Percentiles rank a stretch among this genome's conserved stretches.
Evolutionary conservation across 2,113 vertebrate genomes (phyloP).

Genomic region (Isichthys henryi): DNA sequence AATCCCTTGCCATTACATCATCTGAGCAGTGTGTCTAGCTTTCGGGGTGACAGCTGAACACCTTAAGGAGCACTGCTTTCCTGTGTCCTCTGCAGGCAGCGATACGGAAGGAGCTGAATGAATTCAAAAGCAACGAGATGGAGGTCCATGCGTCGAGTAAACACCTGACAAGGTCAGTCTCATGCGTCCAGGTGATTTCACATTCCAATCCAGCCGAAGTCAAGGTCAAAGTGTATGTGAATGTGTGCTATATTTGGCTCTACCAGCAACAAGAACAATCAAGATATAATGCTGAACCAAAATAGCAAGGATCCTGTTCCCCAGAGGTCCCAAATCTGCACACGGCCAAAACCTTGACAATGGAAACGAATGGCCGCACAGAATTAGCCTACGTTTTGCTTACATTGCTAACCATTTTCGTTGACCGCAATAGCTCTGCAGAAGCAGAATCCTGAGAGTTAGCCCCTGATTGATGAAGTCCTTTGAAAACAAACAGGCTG

Average conservation of each 20-base stretch:
- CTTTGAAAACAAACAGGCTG: conserved; percentile 19
- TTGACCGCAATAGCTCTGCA: conserved; percentile 2
- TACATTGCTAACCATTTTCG: conserved; percentile 25
- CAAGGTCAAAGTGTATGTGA: neutral
- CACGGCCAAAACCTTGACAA: conserved; percentile 27
- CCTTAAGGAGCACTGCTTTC: neutral
- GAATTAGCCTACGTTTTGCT: conserved; percentile 47
- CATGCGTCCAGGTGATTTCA: neutral
- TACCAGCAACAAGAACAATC: conserved; percentile 28
- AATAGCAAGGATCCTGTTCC: conserved; percentile 37
- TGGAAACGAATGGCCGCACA: conserved; percentile 44
- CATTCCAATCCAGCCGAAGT: neutral
- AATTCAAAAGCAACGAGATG: conserved; percentile 98
- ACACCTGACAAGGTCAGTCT: conserved; percentile 87
- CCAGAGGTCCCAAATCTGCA: conserved; percentile 37
- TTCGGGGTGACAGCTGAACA: neutral
- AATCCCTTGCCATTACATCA: neutral
- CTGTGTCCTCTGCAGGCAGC: conserved; percentile 68
- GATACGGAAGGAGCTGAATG: conserved; percentile 95
- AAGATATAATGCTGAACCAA: conserved; percentile 47
- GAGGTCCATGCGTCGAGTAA: conserved; percentile 96
- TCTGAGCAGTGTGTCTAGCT: neutral
- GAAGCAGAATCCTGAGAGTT: conserved; percentile 41
- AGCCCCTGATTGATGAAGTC: conserved; percentile 41
- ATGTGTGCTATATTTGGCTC: conserved; percentile 49